Conservation (phyloP, 2,888 invertebrate genomes). For the Caenorhabditis angaria region DNA sequence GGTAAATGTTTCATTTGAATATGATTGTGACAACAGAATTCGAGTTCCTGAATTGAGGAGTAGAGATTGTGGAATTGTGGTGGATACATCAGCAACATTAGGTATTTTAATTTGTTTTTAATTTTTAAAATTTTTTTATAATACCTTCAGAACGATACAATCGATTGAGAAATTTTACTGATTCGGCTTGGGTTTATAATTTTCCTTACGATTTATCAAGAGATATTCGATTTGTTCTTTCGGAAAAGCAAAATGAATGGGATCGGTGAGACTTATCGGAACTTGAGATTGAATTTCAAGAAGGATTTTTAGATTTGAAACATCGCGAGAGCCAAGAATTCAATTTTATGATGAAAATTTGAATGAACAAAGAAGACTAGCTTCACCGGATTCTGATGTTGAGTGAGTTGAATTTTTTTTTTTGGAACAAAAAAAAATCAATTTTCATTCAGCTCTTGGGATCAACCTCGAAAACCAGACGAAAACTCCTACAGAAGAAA, state of each 20-base stretch:
- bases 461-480: no score
- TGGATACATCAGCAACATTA: not conserved
- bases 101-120: not conserved
- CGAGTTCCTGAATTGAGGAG: not conserved
- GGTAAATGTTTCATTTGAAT: not conserved
- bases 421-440: no score
- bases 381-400: no score
- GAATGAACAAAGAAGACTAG: no score
- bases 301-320: no score
- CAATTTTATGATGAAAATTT: no score
- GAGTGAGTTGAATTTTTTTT: no score
- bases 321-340: no score
- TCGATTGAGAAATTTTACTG: not conserved
- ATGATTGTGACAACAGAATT: not conserved
- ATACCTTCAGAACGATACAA: not conserved
- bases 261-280: no score
- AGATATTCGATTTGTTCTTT: not conserved
- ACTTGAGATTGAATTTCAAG: no score
- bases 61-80: not conserved
- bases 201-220: not conserved
- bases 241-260: not conserved
- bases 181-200: not conserved
- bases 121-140: not conserved
- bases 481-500: no score
- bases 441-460: no score